phyloP scores from a whole-genome alignment of 2,888 invertebrate genomes.

The Andrena trimmerana region DNA sequence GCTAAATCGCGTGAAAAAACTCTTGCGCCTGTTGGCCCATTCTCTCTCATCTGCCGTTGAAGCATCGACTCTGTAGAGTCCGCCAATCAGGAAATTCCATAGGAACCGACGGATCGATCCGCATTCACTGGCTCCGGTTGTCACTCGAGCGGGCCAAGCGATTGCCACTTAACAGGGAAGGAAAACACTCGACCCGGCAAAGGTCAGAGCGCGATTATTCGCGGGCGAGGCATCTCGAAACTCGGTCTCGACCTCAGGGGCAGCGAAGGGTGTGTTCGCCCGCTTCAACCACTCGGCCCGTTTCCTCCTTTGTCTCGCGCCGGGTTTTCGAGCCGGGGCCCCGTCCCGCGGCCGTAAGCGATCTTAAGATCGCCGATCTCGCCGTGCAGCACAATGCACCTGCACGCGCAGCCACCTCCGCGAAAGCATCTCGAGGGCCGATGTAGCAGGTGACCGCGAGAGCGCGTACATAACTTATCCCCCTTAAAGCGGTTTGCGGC shows the following conservation, averaged over 20 bases:
- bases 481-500: slow-evolving; percentile 64
- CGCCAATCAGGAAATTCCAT: not conserved
- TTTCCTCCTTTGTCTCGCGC: slow-evolving; percentile 44
- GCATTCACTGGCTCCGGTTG: slow-evolving; percentile 1
- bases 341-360: slow-evolving; percentile 52
- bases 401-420: slow-evolving; percentile 61
- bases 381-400: slow-evolving; percentile 64
- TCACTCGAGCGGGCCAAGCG: not conserved
- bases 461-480: slow-evolving; percentile 70
- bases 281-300: slow-evolving; percentile 24
- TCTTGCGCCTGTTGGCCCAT: too few species aligned
- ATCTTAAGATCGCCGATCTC: slow-evolving; percentile 60
- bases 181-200: slow-evolving; percentile 44
- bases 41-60: too few species aligned
- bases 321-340: slow-evolving; percentile 25
- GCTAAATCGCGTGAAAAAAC: too few species aligned
- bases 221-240: slow-evolving; percentile 53
- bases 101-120: not conserved
- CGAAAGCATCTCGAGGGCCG: slow-evolving; percentile 64
- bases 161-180: slow-evolving; percentile 3
- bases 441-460: slow-evolving; percentile 71
- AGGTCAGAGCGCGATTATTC: slow-evolving; percentile 67
- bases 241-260: slow-evolving; percentile 56
- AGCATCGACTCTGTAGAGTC: not conserved
- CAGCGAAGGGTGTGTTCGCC: slow-evolving; percentile 48